phyloP scores from a whole-genome alignment of 53 echinoderm and acorn worm genomes.

The Holothuria leucospilota region DNA sequence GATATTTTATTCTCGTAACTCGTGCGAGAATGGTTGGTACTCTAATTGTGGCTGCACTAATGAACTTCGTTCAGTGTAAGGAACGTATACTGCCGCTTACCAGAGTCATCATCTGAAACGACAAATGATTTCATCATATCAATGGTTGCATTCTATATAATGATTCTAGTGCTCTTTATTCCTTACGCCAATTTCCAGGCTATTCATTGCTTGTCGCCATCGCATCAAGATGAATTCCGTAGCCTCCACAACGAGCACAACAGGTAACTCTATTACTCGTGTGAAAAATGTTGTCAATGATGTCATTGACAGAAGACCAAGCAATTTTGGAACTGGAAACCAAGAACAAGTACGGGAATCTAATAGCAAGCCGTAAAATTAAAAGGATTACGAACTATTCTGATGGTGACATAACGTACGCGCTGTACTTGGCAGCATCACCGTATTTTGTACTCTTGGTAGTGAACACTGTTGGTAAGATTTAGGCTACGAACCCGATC shows the following conservation, averaged over 20 bases:
- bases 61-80: slow-evolving; percentile 7
- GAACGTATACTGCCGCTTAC: background rate
- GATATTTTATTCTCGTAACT: slow-evolving; percentile 18
- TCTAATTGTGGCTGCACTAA: background rate
- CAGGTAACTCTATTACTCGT: background rate
- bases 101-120: background rate
- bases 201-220: background rate
- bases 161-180: background rate
- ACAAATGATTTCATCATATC: background rate
- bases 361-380: background rate
- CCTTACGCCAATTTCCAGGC: background rate
- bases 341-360: background rate
- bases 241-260: background rate
- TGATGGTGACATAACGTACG: background rate
- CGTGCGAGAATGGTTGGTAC: background rate
- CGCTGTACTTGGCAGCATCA: background rate
- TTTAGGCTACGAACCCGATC: background rate
- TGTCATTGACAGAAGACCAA: background rate
- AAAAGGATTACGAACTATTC: background rate
- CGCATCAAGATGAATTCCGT: background rate
- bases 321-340: background rate
- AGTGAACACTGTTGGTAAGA: background rate
- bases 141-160: background rate
- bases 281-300: background rate
- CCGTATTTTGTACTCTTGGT: slow-evolving; percentile 2